phyloP scores from a whole-genome alignment of 2,888 invertebrate species.

The Polyploca ridens region DNA sequence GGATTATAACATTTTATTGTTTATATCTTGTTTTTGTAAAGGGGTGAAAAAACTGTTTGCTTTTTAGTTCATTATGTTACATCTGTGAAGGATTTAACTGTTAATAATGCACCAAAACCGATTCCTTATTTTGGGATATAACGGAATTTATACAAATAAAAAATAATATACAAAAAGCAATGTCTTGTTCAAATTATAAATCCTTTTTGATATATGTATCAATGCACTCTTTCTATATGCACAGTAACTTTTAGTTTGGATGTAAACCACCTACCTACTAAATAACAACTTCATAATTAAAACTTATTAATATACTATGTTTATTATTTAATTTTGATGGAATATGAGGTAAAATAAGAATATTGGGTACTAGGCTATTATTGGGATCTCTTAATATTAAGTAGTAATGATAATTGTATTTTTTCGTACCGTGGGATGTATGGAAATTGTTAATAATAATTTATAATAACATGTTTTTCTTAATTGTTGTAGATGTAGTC shows the following conservation, averaged over 20 bases:
- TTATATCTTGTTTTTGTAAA: conserved; percentile 5
- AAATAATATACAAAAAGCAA: not conserved
- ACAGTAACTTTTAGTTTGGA: not conserved
- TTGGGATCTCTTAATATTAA: not conserved
- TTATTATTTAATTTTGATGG: not conserved
- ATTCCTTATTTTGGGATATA: not conserved
- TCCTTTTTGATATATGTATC: not conserved
- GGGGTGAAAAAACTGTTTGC: conserved; percentile 19
- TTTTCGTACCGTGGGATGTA: conserved; percentile 19
- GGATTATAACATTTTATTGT: conserved; percentile 7
- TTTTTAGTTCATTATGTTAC: conserved; percentile 21
- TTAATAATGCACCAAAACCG: not conserved
- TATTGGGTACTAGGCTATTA: not conserved
- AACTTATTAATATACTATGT: not conserved
- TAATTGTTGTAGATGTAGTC: conserved; percentile 92
- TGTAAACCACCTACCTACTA: not conserved
- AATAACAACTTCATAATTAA: not conserved
- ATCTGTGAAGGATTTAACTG: not conserved
- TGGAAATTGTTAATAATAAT: conserved; percentile 19
- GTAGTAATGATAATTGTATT: conserved; percentile 28
- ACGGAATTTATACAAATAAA: not conserved
- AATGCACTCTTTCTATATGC: not conserved
- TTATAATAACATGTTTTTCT: conserved; percentile 73
- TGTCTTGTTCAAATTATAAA: too few relatives aligned
- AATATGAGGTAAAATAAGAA: not conserved